These are phyloP conservation scores for Bolinopsis microptera DNA, from an alignment of 37 sponge, comb jelly and placozoan species.

Conservation along the genomic window DNA sequence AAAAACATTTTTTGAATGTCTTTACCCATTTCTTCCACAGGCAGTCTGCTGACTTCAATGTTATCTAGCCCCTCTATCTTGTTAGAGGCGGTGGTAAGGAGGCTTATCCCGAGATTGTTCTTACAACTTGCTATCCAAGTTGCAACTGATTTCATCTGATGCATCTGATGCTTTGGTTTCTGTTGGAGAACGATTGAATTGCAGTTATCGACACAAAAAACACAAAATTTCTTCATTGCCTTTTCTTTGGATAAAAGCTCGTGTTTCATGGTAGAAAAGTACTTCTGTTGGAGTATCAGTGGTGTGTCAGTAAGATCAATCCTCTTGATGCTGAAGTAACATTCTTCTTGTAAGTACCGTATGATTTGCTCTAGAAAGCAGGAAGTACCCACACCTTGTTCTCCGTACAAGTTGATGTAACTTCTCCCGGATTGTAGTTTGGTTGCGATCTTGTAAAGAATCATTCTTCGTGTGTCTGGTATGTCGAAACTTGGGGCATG, in stretches of 20 bases:
- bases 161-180: background rate
- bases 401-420: slow-evolving; percentile 31
- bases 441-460: background rate
- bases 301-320: slow-evolving; percentile 40
- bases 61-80: background rate
- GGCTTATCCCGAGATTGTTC: slow-evolving; percentile 5
- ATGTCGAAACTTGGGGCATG: background rate
- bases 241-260: background rate
- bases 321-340: background rate
- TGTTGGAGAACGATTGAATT: slow-evolving; percentile 6
- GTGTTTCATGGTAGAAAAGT: slow-evolving; percentile 5
- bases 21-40: background rate
- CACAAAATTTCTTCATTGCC: slow-evolving; percentile 41
- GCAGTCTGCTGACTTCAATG: background rate
- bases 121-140: background rate
- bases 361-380: background rate
- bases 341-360: background rate
- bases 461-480: background rate
- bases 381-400: slow-evolving; percentile 20
- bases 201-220: slow-evolving; percentile 38
- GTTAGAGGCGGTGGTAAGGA: background rate
- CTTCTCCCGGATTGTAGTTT: background rate
- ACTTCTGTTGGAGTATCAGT: background rate
- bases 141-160: background rate
- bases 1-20: background rate